Evolutionary conservation across 2,113 vertebrate genomes (phyloP).

Genomic region (Myiopsitta monachus): DNA sequence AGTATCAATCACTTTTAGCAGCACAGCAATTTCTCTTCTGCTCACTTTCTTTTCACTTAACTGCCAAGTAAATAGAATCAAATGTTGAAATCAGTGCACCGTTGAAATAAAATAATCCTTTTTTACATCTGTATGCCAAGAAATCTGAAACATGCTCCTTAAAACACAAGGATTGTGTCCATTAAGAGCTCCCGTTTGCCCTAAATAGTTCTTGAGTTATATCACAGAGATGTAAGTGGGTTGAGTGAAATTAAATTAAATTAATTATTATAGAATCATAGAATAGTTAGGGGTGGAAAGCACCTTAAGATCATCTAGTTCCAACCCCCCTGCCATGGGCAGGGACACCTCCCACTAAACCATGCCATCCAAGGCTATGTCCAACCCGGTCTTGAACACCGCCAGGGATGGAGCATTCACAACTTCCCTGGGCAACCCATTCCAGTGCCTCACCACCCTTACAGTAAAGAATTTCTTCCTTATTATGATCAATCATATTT

Average conservation of each 20-base stretch:
- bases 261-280: no score
- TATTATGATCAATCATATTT: conserved; percentile 22
- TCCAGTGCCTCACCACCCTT: no score
- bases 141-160: background rate
- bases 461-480: no score
- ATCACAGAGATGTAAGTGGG: background rate
- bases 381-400: no score
- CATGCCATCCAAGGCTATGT: no score
- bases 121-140: background rate
- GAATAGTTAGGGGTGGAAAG: no score
- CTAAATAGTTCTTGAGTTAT: background rate
- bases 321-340: no score
- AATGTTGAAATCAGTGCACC: background rate
- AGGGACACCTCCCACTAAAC: no score
- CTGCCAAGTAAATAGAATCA: background rate
- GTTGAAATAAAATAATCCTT: background rate
- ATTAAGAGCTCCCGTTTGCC: background rate
- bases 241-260: conserved; percentile 2
- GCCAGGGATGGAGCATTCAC: no score
- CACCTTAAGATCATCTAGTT: no score
- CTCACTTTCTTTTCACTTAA: background rate
- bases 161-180: background rate
- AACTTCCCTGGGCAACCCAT: no score
- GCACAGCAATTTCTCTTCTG: background rate
- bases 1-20: background rate